phyloP scores from a whole-genome alignment of 1,140 invertebrate genomes.

The Mya arenaria region DNA sequence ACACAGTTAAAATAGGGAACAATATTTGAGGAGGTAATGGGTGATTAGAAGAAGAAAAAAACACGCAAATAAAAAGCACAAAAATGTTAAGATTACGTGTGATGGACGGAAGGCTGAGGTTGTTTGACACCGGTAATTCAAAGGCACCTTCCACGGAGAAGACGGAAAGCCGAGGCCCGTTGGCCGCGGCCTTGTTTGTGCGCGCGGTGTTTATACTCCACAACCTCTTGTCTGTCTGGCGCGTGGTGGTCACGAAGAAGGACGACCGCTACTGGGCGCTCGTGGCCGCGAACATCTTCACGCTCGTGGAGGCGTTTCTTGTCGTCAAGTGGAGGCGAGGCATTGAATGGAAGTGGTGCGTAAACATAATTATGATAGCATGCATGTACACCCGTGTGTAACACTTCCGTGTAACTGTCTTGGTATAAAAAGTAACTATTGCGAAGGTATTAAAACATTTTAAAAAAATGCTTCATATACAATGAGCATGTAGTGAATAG shows the following conservation, averaged over 20 bases:
- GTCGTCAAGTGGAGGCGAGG: conserved; percentile 39
- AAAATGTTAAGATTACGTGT: too few species aligned
- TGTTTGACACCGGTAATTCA: too few species aligned
- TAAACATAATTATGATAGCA: not conserved
- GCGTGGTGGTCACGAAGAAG: conserved; percentile 47
- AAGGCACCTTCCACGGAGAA: too few species aligned
- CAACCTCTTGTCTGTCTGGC: conserved; percentile 58
- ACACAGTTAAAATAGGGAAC: too few species aligned
- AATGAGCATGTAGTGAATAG: not conserved
- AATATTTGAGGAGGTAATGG: too few species aligned
- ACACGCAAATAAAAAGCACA: too few species aligned
- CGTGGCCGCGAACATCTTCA: conserved; percentile 42
- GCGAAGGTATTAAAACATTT: not conserved
- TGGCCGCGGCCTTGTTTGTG: conserved; percentile 54
- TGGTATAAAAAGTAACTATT: not conserved
- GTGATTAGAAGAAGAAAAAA: too few species aligned
- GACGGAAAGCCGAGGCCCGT: too few species aligned
- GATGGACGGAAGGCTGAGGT: too few species aligned
- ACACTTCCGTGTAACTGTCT: not conserved
- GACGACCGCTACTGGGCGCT: conserved; percentile 52
- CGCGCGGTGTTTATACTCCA: conserved; percentile 51
- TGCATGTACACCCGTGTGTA: not conserved
- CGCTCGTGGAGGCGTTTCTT: conserved; percentile 48
- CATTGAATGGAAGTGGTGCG: conserved; percentile 64
- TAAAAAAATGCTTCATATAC: not conserved